Evolutionary conservation across 2,797 vertebrate genomes (phyloP).

Genomic region (Cyprinella venusta): DNA sequence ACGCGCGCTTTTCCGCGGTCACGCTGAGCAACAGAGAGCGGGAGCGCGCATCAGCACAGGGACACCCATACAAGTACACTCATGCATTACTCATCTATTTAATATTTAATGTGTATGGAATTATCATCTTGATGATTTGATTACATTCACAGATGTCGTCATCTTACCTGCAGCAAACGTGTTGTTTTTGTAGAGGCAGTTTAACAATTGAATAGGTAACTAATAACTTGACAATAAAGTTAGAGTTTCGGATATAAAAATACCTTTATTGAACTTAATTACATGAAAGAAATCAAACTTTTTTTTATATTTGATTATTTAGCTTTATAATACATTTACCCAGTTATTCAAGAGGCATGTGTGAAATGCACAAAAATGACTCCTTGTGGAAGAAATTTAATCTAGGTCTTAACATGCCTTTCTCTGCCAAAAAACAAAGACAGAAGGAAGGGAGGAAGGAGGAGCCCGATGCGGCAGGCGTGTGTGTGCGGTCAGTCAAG

Average conservation of each 20-base stretch:
- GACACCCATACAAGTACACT: background rate
- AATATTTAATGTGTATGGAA: too few relatives aligned
- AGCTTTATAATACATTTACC: slow-evolving; percentile 65
- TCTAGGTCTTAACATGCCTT: slow-evolving; percentile 53
- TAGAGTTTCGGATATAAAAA: slow-evolving; percentile 88
- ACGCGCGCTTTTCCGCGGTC: slow-evolving; percentile 88
- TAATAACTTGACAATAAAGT: slow-evolving; percentile 67
- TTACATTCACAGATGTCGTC: slow-evolving; percentile 1
- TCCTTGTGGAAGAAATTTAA: background rate
- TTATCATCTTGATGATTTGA: background rate
- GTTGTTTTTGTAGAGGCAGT: slow-evolving; percentile 35
- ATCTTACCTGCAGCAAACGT: slow-evolving; percentile 72
- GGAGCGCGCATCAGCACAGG: background rate
- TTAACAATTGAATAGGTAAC: background rate
- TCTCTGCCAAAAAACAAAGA: slow-evolving; percentile 68
- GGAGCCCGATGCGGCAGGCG: slow-evolving; percentile 66
- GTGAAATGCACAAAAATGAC: slow-evolving; percentile 57
- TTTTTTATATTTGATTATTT: slow-evolving; percentile 58
- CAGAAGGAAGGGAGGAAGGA: slow-evolving; percentile 19
- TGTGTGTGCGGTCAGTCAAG: slow-evolving; percentile 69
- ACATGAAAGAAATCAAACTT: slow-evolving; percentile 72
- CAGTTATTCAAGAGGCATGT: slow-evolving; percentile 55
- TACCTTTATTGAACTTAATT: slow-evolving; percentile 90
- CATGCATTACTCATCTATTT: background rate
- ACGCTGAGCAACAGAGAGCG: slow-evolving; percentile 77